Conservation (phyloP, 2,113 vertebrate species). For the Austrofundulus limnaeus region DNA sequence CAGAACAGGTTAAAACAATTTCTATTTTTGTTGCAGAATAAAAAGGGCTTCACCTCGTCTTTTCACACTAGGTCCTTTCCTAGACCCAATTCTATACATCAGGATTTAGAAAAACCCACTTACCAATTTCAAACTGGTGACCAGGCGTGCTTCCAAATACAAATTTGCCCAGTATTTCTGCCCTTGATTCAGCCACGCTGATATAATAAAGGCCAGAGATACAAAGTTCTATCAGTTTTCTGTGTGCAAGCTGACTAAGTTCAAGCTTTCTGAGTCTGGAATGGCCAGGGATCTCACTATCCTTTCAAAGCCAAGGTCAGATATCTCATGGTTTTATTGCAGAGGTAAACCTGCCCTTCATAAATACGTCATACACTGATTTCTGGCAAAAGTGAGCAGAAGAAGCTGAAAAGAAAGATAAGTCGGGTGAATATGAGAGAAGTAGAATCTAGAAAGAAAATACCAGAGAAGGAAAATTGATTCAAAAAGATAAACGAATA, state of each 20-base stretch:
- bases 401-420: slow-evolving; percentile 32
- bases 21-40: neutral
- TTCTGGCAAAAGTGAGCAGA: slow-evolving; percentile 44
- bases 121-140: slow-evolving; percentile 30
- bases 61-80: slow-evolving; percentile 11
- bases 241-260: slow-evolving; percentile 39
- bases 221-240: slow-evolving; percentile 52
- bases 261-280: slow-evolving; percentile 37
- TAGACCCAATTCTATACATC: neutral
- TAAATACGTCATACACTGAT: slow-evolving; percentile 67
- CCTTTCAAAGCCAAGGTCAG: slow-evolving; percentile 60
- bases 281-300: slow-evolving; percentile 47
- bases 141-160: slow-evolving; percentile 27
- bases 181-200: slow-evolving; percentile 51
- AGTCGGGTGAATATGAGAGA: slow-evolving; percentile 38
- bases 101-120: slow-evolving; percentile 31
- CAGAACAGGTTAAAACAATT: neutral
- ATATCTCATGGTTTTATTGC: slow-evolving; percentile 59
- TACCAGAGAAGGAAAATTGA: slow-evolving; percentile 13
- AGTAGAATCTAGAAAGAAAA: slow-evolving; percentile 15
- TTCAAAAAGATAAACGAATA: slow-evolving; percentile 11
- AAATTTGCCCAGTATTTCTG: slow-evolving; percentile 29
- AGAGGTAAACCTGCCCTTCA: slow-evolving; percentile 62
- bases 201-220: slow-evolving; percentile 56
- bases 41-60: slow-evolving; percentile 14